Percentiles rank a stretch among this genome's conserved stretches.
Evolutionary conservation across 2,113 vertebrate species (phyloP).

Genomic region (Emydocephalus ijimae): DNA sequence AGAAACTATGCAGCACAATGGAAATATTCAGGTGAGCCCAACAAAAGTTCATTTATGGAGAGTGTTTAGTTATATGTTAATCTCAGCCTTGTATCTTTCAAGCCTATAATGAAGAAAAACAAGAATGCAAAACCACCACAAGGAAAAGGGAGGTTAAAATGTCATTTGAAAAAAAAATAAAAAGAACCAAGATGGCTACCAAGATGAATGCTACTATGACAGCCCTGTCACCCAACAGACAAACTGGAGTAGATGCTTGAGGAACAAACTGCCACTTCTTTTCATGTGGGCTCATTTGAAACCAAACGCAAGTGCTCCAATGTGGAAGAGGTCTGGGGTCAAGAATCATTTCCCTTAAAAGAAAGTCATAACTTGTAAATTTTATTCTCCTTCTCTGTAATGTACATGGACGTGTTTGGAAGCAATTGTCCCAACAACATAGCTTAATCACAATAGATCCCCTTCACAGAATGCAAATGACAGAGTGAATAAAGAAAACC

Average conservation of each 20-base stretch:
- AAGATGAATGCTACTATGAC: neutral
- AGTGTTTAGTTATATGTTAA: neutral
- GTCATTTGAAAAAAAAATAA: neutral
- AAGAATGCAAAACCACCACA: too few species aligned
- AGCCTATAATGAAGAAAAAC: neutral
- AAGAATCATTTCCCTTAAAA: constrained; percentile 22
- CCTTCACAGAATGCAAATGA: neutral
- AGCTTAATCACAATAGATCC: neutral
- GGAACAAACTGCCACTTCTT: neutral
- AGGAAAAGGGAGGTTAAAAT: neutral
- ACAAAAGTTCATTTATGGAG: neutral
- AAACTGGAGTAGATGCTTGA: neutral
- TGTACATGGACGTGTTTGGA: neutral
- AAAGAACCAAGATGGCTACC: neutral
- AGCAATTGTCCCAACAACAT: neutral
- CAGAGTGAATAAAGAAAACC: constrained; percentile 32
- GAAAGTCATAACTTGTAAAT: constrained; percentile 7
- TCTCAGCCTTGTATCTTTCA: neutral
- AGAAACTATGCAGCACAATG: neutral
- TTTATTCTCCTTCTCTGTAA: neutral
- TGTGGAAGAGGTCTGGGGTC: neutral
- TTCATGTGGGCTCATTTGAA: constrained; percentile 26
- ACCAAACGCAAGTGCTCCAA: constrained; percentile 19
- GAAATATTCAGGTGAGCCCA: neutral
- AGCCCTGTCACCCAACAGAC: neutral